Conservation (phyloP, 2,888 invertebrate species). For the Volucella inanis region DNA sequence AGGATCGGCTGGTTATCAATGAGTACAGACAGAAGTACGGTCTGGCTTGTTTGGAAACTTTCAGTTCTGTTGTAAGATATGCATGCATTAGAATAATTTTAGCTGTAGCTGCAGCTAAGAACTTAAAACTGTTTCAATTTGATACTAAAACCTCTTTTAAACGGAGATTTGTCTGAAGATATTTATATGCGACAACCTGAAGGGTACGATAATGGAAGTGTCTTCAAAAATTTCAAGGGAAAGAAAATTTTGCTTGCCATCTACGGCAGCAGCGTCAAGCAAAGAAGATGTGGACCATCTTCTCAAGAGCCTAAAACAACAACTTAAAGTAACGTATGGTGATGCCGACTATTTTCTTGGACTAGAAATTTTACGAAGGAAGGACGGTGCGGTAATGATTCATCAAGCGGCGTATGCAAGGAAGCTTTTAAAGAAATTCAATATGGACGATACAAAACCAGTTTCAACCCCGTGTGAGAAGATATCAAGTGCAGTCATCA, state of each 20-base stretch:
- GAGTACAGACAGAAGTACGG: constrained; percentile 77
- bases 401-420: constrained; percentile 13
- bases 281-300: not conserved
- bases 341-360: constrained; percentile 26
- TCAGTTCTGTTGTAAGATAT: constrained; percentile 77
- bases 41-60: constrained; percentile 78
- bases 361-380: constrained; percentile 21
- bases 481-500: constrained; percentile 3
- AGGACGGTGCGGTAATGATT: constrained; percentile 9
- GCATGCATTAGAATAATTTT: constrained; percentile 75
- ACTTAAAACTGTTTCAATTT: constrained; percentile 37
- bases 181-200: constrained; percentile 65
- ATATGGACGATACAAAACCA: constrained; percentile 19
- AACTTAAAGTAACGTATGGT: constrained; percentile 21
- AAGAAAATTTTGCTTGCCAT: constrained; percentile 11
- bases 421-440: constrained; percentile 9
- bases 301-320: constrained; percentile 7
- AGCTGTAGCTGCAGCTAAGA: constrained; percentile 52
- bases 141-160: constrained; percentile 71
- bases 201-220: constrained; percentile 73
- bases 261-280: constrained; percentile 3
- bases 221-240: not conserved
- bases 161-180: constrained; percentile 55
- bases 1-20: constrained; percentile 77
- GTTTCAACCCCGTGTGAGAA: constrained; percentile 16